Evolutionary conservation across 1,140 invertebrate species (phyloP), one percentile per base, ranked within the genome.

Genomic region (Drosophila mayri): DNA sequence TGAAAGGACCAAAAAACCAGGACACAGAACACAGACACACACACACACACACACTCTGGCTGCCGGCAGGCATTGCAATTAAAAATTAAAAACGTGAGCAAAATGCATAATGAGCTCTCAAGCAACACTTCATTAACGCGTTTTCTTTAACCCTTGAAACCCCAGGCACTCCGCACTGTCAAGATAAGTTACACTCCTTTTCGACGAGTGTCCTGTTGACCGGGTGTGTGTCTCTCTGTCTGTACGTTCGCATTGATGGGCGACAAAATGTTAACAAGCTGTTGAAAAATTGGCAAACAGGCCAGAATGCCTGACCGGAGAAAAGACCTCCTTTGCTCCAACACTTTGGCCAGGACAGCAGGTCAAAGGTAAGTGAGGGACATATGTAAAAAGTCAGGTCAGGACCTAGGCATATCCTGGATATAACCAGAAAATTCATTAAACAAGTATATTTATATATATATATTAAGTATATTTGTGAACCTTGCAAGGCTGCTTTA

Each of bases 221-320:
- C 37, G 8, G 1, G 16, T 28, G 25, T 49, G 18, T 22, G 50
- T 37, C 0, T 30, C 7, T 30, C 3, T 30, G 28, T 30, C 1
- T 8, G 28, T 30, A 2, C 41, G 55, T 59, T 41, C 60, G 16
- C 79, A 83, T 80, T 83, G 84, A 88, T 81, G 81, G 77, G 76
- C 84, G 84, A 80, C 85, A 88, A 88, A 88, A 88, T 88, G 85
- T 88, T 88, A 88, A 88, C 84, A 88, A 81, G 85, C 85, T 90
- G 85, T 88, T 88, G 70, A 88, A 90, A 90, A 84, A 88, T 78
- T 67, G 80, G 61, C 84, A 83, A 88, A 88, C 84, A 84, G 80
- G 44, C 50, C 71, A 65, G 71, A 71, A 66, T 68, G 76, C 76
- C 66, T 75, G 67, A 72, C 77, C 75, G 72, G 64, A 54, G 78